Base-by-base conservation (phyloP, 1,140 invertebrate species). In the Delia radicum region DNA sequence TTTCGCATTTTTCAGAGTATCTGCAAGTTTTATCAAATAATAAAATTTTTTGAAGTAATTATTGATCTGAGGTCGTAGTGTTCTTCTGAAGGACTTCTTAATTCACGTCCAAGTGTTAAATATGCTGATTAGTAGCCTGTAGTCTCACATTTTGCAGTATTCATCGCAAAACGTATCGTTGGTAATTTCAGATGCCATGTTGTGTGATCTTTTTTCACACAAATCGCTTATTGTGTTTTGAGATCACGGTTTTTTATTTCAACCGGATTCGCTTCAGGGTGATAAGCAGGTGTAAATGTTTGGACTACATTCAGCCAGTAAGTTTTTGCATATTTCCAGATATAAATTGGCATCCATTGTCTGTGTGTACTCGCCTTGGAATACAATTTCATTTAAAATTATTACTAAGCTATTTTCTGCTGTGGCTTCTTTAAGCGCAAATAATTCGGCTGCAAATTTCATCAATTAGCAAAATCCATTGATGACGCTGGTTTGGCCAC, bases 221-320 rank as follows among this genome's bases (percentile, higher is more conserved):
- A 84, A 15, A 86, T 80, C 0, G 79, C 72, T 26, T 87, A 75
- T 76, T 86, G 84, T 0, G 80, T 81, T 76, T 87, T 87, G 8
- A 86, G 26, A 28, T 85, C 84, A 8, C 61, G 10, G 61, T 63
- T 63, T 28, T 63, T 63, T 18, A 24, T 26, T 24, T 63, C 61
- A 26, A 63, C 26, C 2, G 26, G 61, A 24, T 63, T 63, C 4
- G 61, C 0, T 28, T 63, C 61, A 15, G 61, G 61, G n/a, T 63
- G 26, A 13, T 63, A 63, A 3, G 28, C 26, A 12, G 61, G 61
- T 10, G 61, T 63, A 63, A 63, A 63, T 2, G 61, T 4, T 28
- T 27, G 61, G 7, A 27, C 13, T 7, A 63, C 28, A 12, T 6
- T 26, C 27, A 63, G 28, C 27, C 61, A n/a, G 61, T 63, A 0